These are phyloP conservation scores for Zeuzera pyrina DNA, from an alignment of 2,888 invertebrate genomes.

Conservation along the genomic window DNA sequence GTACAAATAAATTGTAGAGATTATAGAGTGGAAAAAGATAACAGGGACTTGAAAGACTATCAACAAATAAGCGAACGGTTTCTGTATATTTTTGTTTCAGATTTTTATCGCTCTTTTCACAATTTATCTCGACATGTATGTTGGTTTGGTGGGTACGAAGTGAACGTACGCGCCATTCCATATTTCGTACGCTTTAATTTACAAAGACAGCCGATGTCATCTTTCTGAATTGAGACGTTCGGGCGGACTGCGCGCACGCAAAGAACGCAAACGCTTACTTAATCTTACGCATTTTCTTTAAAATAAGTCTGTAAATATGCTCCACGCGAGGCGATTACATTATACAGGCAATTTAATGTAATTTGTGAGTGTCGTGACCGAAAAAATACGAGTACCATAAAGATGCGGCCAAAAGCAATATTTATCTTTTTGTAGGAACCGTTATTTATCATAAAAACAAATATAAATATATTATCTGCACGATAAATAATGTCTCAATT, in stretches of 20 bases:
- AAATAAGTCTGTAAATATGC: conserved; percentile 34
- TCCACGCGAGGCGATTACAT: conserved; percentile 1
- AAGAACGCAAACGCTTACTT: conserved; percentile 36
- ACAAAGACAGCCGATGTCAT: conserved; percentile 35
- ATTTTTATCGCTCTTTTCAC: conserved; percentile 30
- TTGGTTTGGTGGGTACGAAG: conserved; percentile 27
- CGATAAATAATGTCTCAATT: too few species aligned
- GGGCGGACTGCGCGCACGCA: conserved; percentile 25
- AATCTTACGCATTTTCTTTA: conserved; percentile 34
- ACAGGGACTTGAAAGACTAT: too few species aligned
- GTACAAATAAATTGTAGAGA: too few species aligned
- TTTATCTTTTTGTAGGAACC: too few species aligned
- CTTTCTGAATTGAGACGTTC: conserved; percentile 41
- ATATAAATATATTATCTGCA: too few species aligned
- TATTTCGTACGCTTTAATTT: conserved; percentile 34
- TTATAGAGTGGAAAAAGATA: too few species aligned
- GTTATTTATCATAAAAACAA: too few species aligned
- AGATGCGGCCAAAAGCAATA: too few species aligned
- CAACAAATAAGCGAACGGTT: conserved; percentile 2
- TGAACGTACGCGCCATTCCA: conserved; percentile 21
- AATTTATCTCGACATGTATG: conserved; percentile 23
- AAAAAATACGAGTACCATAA: too few species aligned
- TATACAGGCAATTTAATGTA: background rate
- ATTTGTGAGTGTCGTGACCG: too few species aligned
- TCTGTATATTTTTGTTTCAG: conserved; percentile 19